Conservation (phyloP, 2,797 vertebrate genomes). For the Parauchenoglanis ngamensis region DNA sequence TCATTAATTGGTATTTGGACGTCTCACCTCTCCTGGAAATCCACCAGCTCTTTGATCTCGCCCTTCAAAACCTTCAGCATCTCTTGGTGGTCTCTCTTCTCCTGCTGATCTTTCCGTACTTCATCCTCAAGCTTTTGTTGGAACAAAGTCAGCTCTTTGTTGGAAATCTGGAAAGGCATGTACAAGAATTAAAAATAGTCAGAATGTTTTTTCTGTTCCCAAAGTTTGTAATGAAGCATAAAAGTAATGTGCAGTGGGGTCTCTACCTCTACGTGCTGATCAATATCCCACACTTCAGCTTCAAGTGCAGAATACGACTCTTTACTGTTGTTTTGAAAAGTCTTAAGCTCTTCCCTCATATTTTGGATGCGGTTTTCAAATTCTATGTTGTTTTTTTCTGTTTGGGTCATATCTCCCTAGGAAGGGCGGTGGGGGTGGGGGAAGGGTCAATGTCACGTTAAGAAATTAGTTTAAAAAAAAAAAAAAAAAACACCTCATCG, state of each 20-base stretch:
- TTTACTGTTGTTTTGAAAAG: conserved; percentile 54
- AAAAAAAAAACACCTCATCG: no score
- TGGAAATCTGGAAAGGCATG: conserved; percentile 74
- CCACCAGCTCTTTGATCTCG: conserved; percentile 74
- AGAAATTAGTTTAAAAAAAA: not conserved
- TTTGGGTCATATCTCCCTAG: conserved; percentile 82
- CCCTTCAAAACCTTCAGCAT: conserved; percentile 77
- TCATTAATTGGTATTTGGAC: not conserved
- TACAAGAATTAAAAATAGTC: not conserved
- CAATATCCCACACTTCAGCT: conserved; percentile 67
- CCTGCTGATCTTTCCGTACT: conserved; percentile 85
- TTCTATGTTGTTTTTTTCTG: conserved; percentile 71
- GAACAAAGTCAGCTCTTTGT: conserved; percentile 82
- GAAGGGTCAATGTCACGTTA: not conserved
- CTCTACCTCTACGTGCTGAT: conserved; percentile 75
- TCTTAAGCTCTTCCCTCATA: conserved; percentile 61
- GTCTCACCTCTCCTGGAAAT: conserved; percentile 71
- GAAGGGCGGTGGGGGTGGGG: not conserved
- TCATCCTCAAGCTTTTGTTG: conserved; percentile 84
- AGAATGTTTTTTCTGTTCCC: not conserved
- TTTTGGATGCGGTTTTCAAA: conserved; percentile 72
- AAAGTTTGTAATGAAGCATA: not conserved
- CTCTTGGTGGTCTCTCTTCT: conserved; percentile 87
- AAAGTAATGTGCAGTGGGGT: not conserved
- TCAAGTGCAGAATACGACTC: conserved; percentile 65